Base-by-base conservation (phyloP, 2,797 vertebrate species). In the Cirrhinus mrigala region DNA sequence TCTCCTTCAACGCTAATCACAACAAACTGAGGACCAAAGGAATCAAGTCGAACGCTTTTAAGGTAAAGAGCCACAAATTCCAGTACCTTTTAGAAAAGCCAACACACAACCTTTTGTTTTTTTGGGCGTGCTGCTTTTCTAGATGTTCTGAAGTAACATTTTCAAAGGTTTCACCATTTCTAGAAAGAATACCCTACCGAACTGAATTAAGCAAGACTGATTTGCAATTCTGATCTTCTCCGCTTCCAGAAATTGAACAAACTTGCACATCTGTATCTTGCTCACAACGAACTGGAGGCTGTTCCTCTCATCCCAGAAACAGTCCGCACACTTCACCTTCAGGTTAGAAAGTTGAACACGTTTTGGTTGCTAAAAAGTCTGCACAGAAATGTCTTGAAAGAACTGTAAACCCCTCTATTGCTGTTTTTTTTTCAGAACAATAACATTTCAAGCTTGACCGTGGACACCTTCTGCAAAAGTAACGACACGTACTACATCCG, bases 1-100 rank as follows among this genome's bases (percentile, higher is more conserved):
- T 88, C 84, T 90, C 93, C 70, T 96, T 99, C 91, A 99, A 98
- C 48, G 97, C 96, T 87, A 99, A 99, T 92, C n/a, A 96, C 89
- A 99, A 99, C 88, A 92, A 93, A 89, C 97, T 99, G 85, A 98
- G 94, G 92, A 99, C 96, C 89, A 98, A 93, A 93, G 98, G 98
- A 87, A 95, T 99, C 88, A 99, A 98, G 93, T 96, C 95, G 70
- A 99, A 97, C 24, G 91, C 95, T 80, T 99, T 99, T 92, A 99
- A 98, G 97, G 98, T 99, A 92, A 22, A 60, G 58, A 22, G 48
- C 40, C 75, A 78, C 14, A 16, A 80, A 54, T 76, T 84, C 71
- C 74, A 69, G 52, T 44, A 6, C 60, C 73, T 24, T 76, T 71
- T 69, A 86, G 18, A 86, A 68, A 77, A 27, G 37, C 54, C 46